These are phyloP conservation scores for Camponotus pennsylvanicus DNA, from an alignment of 1,140 invertebrate genomes.

Conservation along the genomic window DNA sequence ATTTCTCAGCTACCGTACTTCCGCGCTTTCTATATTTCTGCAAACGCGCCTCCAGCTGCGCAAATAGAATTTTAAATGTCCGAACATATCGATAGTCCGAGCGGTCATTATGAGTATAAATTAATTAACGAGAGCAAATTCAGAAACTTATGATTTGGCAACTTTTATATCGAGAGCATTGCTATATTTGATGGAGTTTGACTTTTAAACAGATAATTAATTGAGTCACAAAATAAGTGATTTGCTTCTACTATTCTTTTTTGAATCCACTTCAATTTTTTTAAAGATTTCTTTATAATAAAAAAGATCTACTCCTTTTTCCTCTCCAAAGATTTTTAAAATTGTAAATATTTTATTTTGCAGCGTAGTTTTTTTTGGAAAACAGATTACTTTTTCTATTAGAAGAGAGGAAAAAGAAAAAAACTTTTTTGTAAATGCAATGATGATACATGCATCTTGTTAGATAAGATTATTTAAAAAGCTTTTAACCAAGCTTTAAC, in stretches of 20 bases:
- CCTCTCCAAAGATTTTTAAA: no score
- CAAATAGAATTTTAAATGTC: slow-evolving; percentile 30
- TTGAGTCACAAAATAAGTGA: background rate
- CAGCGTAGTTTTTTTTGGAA: background rate
- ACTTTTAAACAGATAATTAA: background rate
- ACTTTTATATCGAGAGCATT: background rate
- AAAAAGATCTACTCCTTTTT: no score
- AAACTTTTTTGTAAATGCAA: background rate
- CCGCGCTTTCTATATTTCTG: background rate
- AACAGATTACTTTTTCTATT: background rate
- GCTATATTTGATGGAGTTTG: background rate
- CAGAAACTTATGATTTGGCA: background rate
- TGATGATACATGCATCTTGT: background rate
- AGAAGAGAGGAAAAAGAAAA: background rate
- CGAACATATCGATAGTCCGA: no score
- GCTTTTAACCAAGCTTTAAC: background rate
- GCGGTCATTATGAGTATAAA: slow-evolving; percentile 11
- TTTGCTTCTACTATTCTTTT: background rate
- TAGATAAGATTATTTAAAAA: background rate
- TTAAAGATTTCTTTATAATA: background rate
- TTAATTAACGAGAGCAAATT: slow-evolving; percentile 1
- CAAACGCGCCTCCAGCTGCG: background rate
- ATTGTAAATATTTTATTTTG: no score
- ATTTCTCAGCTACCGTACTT: slow-evolving; percentile 10
- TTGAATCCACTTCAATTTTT: background rate